Evolutionary conservation across 1,140 invertebrate species (phyloP).

Genomic region (Drosophila melanica): DNA sequence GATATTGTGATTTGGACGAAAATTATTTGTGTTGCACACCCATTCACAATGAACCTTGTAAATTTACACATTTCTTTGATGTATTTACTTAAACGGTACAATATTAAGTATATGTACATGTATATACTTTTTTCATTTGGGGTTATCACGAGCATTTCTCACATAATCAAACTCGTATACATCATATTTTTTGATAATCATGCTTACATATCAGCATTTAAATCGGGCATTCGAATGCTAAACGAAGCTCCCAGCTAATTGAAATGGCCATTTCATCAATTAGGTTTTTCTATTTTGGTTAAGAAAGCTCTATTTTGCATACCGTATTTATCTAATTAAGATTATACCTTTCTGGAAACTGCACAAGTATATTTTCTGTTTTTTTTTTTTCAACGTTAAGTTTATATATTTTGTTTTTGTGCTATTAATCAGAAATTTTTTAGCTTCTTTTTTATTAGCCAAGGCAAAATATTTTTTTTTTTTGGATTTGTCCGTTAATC

Average conservation of each 20-base stretch:
- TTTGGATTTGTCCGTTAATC: constrained; percentile 60
- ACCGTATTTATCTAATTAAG: constrained; percentile 53
- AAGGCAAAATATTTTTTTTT: constrained; percentile 45
- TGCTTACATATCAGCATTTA: constrained; percentile 80
- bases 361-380: constrained; percentile 28
- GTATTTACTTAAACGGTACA: constrained; percentile 65
- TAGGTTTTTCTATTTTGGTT: constrained; percentile 53
- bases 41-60: constrained; percentile 53
- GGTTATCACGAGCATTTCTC: constrained; percentile 27
- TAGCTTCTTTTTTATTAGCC: constrained; percentile 77
- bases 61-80: constrained; percentile 59
- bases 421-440: constrained; percentile 80
- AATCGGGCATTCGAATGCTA: constrained; percentile 69
- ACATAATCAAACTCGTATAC: constrained; percentile 35
- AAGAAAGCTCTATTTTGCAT: constrained; percentile 61
- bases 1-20: constrained; percentile 35
- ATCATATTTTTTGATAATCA: constrained; percentile 77
- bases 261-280: constrained; percentile 52
- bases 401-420: constrained; percentile 47
- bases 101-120: constrained; percentile 56
- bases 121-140: constrained; percentile 54
- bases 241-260: constrained; percentile 34
- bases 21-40: constrained; percentile 49
- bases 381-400: constrained; percentile 38
- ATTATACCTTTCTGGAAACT: constrained; percentile 29